Conservation (phyloP, 2,113 vertebrate genomes). For the Hassar affinis region DNA sequence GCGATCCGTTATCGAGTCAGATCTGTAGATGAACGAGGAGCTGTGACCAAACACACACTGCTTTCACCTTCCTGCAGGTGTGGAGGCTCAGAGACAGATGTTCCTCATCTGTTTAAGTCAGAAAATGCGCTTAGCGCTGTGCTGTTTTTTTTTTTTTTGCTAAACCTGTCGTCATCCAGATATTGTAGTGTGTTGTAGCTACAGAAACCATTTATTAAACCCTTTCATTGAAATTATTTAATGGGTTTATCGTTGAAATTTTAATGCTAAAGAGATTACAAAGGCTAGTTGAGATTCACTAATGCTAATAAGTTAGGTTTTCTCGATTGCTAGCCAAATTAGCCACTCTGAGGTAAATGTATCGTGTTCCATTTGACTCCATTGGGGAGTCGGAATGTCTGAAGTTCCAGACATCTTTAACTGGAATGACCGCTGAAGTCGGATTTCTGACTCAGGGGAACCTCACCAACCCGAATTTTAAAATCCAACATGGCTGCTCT, state of each 20-base stretch:
- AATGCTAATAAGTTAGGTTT: not conserved
- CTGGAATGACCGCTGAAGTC: too few relatives aligned
- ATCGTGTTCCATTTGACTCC: too few relatives aligned
- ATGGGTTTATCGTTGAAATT: not conserved
- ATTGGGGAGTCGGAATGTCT: too few relatives aligned
- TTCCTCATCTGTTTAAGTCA: constrained; percentile 48
- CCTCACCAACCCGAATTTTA: too few relatives aligned
- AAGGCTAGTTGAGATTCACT: not conserved
- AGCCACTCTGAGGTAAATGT: not conserved
- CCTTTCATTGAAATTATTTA: constrained; percentile 1
- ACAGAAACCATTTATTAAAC: constrained; percentile 31
- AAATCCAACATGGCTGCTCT: too few relatives aligned
- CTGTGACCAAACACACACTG: not conserved
- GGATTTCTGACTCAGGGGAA: too few relatives aligned
- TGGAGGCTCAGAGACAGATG: constrained; percentile 52
- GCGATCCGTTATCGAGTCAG: constrained; percentile 25
- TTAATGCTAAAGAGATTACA: not conserved
- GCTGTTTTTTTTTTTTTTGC: constrained; percentile 20
- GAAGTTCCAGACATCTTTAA: not conserved
- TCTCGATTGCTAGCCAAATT: not conserved
- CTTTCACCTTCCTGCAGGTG: constrained; percentile 53
- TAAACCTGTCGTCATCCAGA: not conserved
- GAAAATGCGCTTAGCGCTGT: constrained; percentile 31
- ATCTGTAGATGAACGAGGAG: constrained; percentile 32
- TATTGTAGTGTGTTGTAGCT: not conserved